Evolutionary conservation across 2,797 vertebrate genomes (phyloP), one percentile per base, ranked within the genome.

Genomic region (Sylvilagus floridanus): DNA sequence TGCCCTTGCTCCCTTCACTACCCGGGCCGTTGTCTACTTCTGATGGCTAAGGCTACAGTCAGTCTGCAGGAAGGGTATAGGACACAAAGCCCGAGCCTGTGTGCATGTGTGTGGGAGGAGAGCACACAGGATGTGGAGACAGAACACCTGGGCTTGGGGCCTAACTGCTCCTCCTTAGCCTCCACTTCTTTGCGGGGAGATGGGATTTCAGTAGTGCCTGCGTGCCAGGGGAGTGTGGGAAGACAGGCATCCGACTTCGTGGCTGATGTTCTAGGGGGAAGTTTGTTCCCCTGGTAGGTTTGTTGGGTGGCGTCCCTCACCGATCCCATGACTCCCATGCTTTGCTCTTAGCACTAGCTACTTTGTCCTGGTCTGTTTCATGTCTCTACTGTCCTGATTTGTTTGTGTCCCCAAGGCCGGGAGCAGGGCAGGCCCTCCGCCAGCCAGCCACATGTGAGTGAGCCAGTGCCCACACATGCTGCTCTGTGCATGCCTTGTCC

Each of bases 11-110:
- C 42, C 10, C 62, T 62, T 72, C 26, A 47, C 54, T 47, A 21
- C 17, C 2, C 17, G 7, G 16, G 16, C 26, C 32, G 88, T 60
- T 50, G 2, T 94, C 22, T 78, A 7, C 37, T 60, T 91, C 37
- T 89, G 71, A 84, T 35, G 79, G 28, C 42, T 62, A 65, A 24
- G 21, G 57, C 73, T 86, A 89, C 86, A 85, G 32, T n/a, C 75
- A 60, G 37, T 37, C 21, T 65, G 13, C 32, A 65, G 73, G 50
- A 73, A 42, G 60, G 52, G 4, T 14, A 16, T 26, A 42, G 32
- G 65, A 21, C 5, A 3, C 21, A 54, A 75, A 32, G 42, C 57
- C 26, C 14, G 32, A n/a, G 13, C 10, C 21, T 32, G 7, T 11
- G 21, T 11, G 13, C 17, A 4, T 54, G 13, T 57, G 54, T 57